phyloP scores from a whole-genome alignment of 2,888 invertebrate species.

The Drosophila cognata region DNA sequence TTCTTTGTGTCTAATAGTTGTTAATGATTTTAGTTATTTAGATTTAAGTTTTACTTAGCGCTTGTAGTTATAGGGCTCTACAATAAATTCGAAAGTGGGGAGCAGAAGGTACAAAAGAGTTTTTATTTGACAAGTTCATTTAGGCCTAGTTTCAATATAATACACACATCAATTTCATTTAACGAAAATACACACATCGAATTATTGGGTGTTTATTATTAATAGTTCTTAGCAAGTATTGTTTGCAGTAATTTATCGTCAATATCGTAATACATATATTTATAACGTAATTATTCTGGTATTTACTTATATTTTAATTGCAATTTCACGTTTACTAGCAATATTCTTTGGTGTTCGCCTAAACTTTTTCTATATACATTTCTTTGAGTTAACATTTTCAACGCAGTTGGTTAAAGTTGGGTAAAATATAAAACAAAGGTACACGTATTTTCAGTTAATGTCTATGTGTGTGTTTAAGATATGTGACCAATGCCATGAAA shows the following conservation, averaged over 20 bases:
- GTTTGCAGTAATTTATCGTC: constrained; percentile 12
- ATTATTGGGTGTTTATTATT: constrained; percentile 4
- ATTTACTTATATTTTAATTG: constrained; percentile 18
- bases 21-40: constrained; percentile 14
- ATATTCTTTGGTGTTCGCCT: constrained; percentile 40
- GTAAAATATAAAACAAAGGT: constrained; percentile 35
- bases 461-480: constrained; percentile 7
- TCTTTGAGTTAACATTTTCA: constrained; percentile 18
- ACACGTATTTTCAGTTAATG: constrained; percentile 21
- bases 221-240: constrained; percentile 19
- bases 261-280: constrained; percentile 20
- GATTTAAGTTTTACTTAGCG: constrained; percentile 67
- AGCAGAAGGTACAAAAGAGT: constrained; percentile 78
- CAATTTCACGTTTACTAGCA: background rate
- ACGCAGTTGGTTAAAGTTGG: constrained; percentile 41
- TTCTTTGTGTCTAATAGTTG: constrained; percentile 18
- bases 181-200: constrained; percentile 15
- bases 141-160: constrained; percentile 16
- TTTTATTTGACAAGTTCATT: constrained; percentile 35
- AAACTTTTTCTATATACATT: constrained; percentile 41
- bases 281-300: constrained; percentile 23
- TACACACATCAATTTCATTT: constrained; percentile 11
- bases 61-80: constrained; percentile 46
- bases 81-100: constrained; percentile 77
- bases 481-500: constrained; percentile 21